Evolutionary conservation across 2,888 invertebrate species (phyloP).

Genomic region (Quadroppia sp.): DNA sequence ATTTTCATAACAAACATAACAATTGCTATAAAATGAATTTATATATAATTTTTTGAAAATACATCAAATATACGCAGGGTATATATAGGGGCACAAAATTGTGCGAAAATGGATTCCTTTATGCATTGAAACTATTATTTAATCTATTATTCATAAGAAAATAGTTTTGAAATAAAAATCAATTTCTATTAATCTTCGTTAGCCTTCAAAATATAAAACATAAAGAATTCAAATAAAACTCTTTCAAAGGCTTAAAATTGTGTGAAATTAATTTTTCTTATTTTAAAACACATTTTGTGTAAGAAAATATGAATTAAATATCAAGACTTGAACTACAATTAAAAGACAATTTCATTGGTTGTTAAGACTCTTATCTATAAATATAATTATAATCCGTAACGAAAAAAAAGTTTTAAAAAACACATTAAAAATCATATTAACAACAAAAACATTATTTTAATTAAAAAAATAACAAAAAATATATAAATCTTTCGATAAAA

Average conservation of each 20-base stretch:
- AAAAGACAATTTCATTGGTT: slow-evolving; percentile 6
- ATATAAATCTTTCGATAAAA: background rate
- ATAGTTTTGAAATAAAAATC: background rate
- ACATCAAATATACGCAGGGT: no score
- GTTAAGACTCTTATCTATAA: background rate
- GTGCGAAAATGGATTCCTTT: background rate
- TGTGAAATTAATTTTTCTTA: background rate
- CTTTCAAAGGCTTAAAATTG: background rate
- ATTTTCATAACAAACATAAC: no score
- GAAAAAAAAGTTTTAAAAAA: background rate
- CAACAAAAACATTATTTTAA: background rate
- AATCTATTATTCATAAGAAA: background rate
- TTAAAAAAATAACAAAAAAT: background rate
- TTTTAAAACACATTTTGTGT: background rate
- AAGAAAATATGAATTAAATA: background rate
- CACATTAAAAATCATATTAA: background rate
- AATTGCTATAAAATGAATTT: no score
- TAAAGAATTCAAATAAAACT: background rate
- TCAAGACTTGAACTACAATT: background rate
- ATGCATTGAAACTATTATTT: background rate
- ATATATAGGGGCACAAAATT: no score
- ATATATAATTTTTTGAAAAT: no score
- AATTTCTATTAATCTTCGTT: background rate
- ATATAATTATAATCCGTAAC: background rate
- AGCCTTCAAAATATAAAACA: background rate